Evolutionary conservation across 2,888 invertebrate species (phyloP), one percentile per base, ranked within the genome.

Genomic region (Erebia epiphron): DNA sequence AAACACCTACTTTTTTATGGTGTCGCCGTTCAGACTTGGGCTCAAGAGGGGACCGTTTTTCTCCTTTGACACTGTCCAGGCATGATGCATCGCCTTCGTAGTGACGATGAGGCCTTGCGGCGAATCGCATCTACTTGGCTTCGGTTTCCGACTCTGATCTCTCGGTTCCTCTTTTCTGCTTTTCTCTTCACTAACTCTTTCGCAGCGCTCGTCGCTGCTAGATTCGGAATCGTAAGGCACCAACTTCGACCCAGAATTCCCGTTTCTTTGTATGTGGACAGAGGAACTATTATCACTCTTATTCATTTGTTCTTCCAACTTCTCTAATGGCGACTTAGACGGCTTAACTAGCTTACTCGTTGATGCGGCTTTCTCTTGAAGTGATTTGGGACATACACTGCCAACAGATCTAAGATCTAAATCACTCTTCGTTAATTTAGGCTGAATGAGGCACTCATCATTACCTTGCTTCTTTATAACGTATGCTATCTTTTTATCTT

Each of bases 161-260:
- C 66, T 75, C 8, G 72, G 66, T 10, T 70, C 73, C 16, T 77
- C 79, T 72, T 73, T 78, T 76, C 74, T 79, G 14, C 72, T 57
- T 70, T 79, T 78, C 14, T 81, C 81, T 3, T 80, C 80, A 26
- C 46, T 69, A 9, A 71, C 64, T 71, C 79, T 77, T 2, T 81
- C 84, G 18, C 63, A 75, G 0, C 87, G 84, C 79, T 92, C 92
- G 71, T 94, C 93, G 4, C 92, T 87, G 74, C 93, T 95, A 0
- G 95, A 94, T 79, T 95, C 95, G 0, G 94, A 94, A 78, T 94
- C 95, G 78, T 95, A 95, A 26, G 95, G 95, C 70, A 95, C 95
- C 68, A 95, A 86, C 75, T 87, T 86, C 13, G 91, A 88, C 50
- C 82, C 80, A 21, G 82, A 75, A 74, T 79, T 80, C 2, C 87